These are phyloP conservation scores for Colletes latitarsis DNA, from an alignment of 1,140 invertebrate genomes.

Conservation along the genomic window DNA sequence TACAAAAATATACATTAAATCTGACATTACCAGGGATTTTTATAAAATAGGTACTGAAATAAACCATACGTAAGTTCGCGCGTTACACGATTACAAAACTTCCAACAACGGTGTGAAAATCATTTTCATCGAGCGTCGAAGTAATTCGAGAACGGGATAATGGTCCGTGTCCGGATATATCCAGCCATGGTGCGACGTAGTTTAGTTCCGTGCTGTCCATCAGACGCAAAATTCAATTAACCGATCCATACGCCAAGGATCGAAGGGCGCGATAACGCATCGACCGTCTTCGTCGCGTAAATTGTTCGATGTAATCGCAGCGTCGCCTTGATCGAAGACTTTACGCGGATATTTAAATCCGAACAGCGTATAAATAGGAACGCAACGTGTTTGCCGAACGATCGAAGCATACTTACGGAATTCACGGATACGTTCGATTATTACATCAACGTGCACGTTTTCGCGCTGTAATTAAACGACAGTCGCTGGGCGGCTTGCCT, in stretches of 20 bases:
- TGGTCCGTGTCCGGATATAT: background rate
- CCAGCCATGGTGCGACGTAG: background rate
- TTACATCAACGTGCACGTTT: background rate
- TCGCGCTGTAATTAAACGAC: background rate
- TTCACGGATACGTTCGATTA: background rate
- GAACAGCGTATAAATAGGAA: too few species aligned
- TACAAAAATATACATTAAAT: too few species aligned
- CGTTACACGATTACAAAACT: background rate
- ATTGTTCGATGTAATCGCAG: background rate
- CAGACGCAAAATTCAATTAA: constrained; percentile 27
- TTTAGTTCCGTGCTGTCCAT: constrained; percentile 20
- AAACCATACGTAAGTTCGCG: too few species aligned
- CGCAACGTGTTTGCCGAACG: background rate
- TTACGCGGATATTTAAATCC: background rate
- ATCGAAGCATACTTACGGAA: background rate
- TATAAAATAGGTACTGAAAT: too few species aligned
- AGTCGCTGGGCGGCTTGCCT: background rate
- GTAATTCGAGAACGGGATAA: constrained; percentile 7
- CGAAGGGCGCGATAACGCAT: constrained; percentile 4
- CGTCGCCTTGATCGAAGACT: background rate
- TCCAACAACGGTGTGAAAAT: background rate
- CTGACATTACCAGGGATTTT: too few species aligned
- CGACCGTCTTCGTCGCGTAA: background rate
- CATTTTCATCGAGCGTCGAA: constrained; percentile 2
- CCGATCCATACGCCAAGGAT: constrained; percentile 1